Evolutionary conservation across 1,140 invertebrate species (phyloP), one percentile per base, ranked within the genome.

Genomic region (Calycopis cecrops): DNA sequence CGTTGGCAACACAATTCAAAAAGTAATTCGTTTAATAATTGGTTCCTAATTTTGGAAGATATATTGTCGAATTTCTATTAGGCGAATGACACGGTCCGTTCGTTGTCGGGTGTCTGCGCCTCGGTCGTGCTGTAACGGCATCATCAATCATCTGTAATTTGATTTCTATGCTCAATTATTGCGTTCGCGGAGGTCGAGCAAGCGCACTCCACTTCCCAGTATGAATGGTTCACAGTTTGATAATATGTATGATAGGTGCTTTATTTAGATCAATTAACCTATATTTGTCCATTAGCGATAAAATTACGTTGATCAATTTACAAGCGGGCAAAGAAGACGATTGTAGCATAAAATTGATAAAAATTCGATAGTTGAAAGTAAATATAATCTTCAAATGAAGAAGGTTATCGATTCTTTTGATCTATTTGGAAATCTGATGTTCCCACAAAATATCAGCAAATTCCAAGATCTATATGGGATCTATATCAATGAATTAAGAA

Each of bases 161-260:
- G 81, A 85, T 87, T 87, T 87, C 81, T 85, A 85, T 84, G 79
- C 79, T 85, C 84, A 87, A 87, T 87, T 87, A 87, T 87, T 86
- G 76, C 83, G 77, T 83, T 78, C 73, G 78, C 79, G 71, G 75
- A 79, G 83, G 79, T 83, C 81, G 79, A 65, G 62, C 38, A 40
- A 62, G 69, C 71, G 69, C 70, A 76, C 72, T 71, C 64, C 59
- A 72, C 67, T 79, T 79, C 66, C 66, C 69, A 65, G 69, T 72
- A 57, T 50, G 21, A 53, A 34, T 53, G 21, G 38, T 42, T 53
- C 33, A 44, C 52, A 42, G 42, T 53, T 53, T 53, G 52, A 53
- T 53, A 53, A 35, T 53, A 47, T 16, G 38, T 44, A 42, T 42
- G 38, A 16, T 11, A 53, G 34, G 34, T 37, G 48, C 35, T 50